These are phyloP conservation scores for Cheumatopsyche charites DNA, from an alignment of 1,140 invertebrate genomes.

Conservation along the genomic window DNA sequence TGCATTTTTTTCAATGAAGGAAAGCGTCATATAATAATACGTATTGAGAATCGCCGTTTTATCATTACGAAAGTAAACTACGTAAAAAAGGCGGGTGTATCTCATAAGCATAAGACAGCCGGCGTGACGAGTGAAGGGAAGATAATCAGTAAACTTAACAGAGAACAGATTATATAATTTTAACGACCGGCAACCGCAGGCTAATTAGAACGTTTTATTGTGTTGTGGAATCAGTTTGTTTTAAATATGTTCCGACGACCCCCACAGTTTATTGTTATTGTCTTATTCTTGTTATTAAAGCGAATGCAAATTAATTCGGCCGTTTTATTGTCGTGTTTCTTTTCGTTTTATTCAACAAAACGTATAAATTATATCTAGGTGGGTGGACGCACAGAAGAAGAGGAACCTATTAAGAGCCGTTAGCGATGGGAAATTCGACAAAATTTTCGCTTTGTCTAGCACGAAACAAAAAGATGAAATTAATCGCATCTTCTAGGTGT, in stretches of 20 bases:
- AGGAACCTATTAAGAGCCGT: slow-evolving; percentile 5
- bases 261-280: slow-evolving; percentile 32
- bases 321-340: slow-evolving; percentile 3
- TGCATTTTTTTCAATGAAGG: too few species aligned
- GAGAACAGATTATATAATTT: slow-evolving; percentile 39
- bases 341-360: slow-evolving; percentile 1
- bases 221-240: slow-evolving; percentile 46
- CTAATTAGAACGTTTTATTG: slow-evolving; percentile 48
- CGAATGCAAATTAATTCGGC: slow-evolving; percentile 45
- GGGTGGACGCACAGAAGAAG: background rate
- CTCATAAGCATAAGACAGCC: background rate
- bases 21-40: too few species aligned
- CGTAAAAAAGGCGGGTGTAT: too few species aligned
- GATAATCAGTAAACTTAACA: slow-evolving; percentile 27
- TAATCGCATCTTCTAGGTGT: background rate
- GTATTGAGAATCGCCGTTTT: background rate
- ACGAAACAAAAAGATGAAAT: slow-evolving; percentile 3
- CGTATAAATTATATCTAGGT: background rate
- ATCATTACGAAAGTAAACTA: background rate
- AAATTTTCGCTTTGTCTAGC: background rate
- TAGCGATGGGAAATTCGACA: slow-evolving; percentile 19
- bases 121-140: slow-evolving; percentile 17
- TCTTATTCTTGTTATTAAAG: slow-evolving; percentile 39
- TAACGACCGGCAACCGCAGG: slow-evolving; percentile 41
- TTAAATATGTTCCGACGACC: slow-evolving; percentile 26